Conservation (phyloP, 2,797 vertebrate species). For the Sarcoramphus papa region DNA sequence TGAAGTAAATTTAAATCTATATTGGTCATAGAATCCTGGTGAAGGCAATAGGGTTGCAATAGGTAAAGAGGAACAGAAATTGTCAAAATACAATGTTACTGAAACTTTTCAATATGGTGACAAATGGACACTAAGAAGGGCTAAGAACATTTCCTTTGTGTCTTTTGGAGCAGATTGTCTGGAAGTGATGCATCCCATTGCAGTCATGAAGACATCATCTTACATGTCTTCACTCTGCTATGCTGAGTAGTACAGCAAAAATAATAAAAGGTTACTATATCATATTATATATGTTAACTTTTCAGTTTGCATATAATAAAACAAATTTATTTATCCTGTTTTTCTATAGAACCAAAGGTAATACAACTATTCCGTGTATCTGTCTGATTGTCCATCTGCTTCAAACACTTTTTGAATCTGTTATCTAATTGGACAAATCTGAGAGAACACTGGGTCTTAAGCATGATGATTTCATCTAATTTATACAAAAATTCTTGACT, state of each 20-base stretch:
- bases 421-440: background rate
- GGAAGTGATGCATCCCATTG: background rate
- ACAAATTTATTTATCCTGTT: background rate
- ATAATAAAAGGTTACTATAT: background rate
- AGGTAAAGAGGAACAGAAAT: background rate
- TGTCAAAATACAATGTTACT: background rate
- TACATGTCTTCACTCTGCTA: background rate
- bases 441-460: background rate
- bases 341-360: background rate
- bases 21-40: background rate
- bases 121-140: background rate
- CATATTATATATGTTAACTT: background rate
- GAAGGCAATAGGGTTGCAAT: background rate
- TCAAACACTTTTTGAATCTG: background rate
- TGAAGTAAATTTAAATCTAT: background rate
- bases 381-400: background rate
- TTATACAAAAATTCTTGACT: background rate
- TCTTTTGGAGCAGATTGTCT: background rate
- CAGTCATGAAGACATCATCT: background rate
- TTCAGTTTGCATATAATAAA: background rate
- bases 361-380: background rate
- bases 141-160: background rate
- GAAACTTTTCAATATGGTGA: background rate
- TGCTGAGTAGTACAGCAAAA: background rate
- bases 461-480: background rate